Evolutionary conservation across 2,797 vertebrate species (phyloP), one percentile per base, ranked within the genome.

Genomic region (Sebastiscus albofasciatus): DNA sequence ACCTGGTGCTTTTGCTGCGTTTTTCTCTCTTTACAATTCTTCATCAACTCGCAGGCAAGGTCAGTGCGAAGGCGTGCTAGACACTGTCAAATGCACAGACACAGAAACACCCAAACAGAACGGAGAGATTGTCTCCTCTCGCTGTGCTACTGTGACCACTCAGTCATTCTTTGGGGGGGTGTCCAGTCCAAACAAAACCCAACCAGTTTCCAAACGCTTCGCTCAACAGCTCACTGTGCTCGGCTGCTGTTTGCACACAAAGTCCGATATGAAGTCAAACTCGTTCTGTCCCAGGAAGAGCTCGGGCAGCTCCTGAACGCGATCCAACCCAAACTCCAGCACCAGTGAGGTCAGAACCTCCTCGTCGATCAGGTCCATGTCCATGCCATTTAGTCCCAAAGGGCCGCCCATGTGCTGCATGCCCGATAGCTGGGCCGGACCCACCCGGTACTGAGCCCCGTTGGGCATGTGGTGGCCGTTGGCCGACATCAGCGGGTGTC

Each of bases 261-360:
- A 98, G 96, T 99, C 98, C 31, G 97, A 97, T 83, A 99, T 95
- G 90, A 98, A 98, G 94, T 99, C 98, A 55, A 99, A 98, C 92
- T 99, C 98, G 12, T 99, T 99, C 94, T 99, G 98, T 94, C 97
- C 97, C 85, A 99, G 93, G 90, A 97, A 99, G 71, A 99, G 97
- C 94, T 99, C 98, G 0, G 98, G 98, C 75, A 99, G 95, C 95
- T 99, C 98, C 90, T 97, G 97, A 92, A 99, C 95, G 5, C 97
- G 96, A 90, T 99, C 98, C 94, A 99, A 93, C 1, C 97, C 98
- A 24, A 99, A 92, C 93, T 99, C 98, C 73, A 98, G 89, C 81
- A 97, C 97, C 83, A 99, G 95, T 2, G 97, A 97, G 0, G 97
- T 99, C 93, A 99, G 96, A 75, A 98, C 97, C 83, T 99, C 98